Evolutionary conservation across 2,888 invertebrate species (phyloP).

Genomic region (Cheilosia variabilis): DNA sequence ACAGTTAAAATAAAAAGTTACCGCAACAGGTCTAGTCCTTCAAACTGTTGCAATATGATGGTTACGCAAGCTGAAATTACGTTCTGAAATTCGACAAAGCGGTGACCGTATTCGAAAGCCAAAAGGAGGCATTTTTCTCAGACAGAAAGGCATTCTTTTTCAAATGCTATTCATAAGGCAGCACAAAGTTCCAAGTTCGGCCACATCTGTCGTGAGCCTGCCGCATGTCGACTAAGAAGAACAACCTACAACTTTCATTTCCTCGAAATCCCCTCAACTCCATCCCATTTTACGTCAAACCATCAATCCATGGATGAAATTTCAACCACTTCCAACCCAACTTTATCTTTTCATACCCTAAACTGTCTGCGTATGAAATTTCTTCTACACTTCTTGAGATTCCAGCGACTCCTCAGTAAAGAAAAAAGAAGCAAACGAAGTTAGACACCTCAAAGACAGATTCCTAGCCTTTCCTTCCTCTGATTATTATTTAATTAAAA

Average conservation of each 20-base stretch:
- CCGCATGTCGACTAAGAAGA: too few relatives aligned
- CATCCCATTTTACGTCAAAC: not conserved
- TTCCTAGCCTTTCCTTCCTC: slow-evolving; percentile 37
- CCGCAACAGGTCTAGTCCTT: too few relatives aligned
- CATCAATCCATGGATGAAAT: not conserved
- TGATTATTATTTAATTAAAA: slow-evolving; percentile 74
- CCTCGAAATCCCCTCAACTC: not conserved
- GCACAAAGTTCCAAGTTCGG: not conserved
- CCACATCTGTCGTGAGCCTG: not conserved
- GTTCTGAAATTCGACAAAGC: too few relatives aligned
- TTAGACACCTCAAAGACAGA: slow-evolving; percentile 40
- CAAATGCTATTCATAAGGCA: too few relatives aligned
- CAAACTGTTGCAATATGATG: too few relatives aligned
- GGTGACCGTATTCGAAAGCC: too few relatives aligned
- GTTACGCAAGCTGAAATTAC: too few relatives aligned
- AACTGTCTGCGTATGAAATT: slow-evolving; percentile 22
- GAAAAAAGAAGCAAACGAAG: not conserved
- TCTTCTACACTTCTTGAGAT: slow-evolving; percentile 39
- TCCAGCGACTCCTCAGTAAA: slow-evolving; percentile 8
- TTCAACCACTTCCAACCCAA: not conserved
- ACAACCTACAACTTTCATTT: too few relatives aligned
- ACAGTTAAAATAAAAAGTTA: too few relatives aligned
- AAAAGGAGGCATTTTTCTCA: too few relatives aligned
- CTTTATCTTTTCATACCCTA: not conserved
- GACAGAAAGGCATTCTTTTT: too few relatives aligned